These are phyloP conservation scores for Acipenser transmontanus DNA, from an alignment of 2,797 vertebrate species.

Conservation along the genomic window DNA sequence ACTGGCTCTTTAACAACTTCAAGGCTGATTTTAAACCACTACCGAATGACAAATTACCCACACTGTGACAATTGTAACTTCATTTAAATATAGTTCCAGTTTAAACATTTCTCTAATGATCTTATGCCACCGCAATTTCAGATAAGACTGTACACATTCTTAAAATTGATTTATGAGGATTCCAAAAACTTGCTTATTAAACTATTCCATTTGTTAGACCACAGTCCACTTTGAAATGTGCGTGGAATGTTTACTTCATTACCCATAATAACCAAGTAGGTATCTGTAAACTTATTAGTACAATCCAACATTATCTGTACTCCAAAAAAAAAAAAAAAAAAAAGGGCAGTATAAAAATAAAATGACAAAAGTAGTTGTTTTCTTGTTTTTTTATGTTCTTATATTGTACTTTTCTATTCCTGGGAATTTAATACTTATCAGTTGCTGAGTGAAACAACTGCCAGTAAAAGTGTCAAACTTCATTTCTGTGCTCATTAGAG, in stretches of 20 bases:
- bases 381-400: constrained; percentile 24
- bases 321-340: constrained; percentile 20
- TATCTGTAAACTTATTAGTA: no score
- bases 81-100: neutral
- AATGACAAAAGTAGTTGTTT: constrained; percentile 18
- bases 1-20: constrained; percentile 31
- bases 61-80: constrained; percentile 19
- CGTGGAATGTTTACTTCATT: no score
- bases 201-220: neutral
- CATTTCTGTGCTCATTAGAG: constrained; percentile 55
- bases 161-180: constrained; percentile 23
- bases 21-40: constrained; percentile 12
- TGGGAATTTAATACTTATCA: constrained; percentile 13
- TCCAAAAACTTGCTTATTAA: neutral
- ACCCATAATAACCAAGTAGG: no score
- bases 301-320: constrained; percentile 26
- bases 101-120: neutral
- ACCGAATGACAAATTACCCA: constrained; percentile 27
- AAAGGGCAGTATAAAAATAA: constrained; percentile 19
- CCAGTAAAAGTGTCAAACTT: constrained; percentile 60
- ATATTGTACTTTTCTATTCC: constrained; percentile 5
- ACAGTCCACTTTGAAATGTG: no score
- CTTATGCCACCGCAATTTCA: constrained; percentile 19
- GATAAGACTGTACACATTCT: constrained; percentile 29
- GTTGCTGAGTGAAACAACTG: constrained; percentile 13